Base-by-base conservation (phyloP, 2,797 vertebrate species). In the Aeoliscus strigatus region DNA sequence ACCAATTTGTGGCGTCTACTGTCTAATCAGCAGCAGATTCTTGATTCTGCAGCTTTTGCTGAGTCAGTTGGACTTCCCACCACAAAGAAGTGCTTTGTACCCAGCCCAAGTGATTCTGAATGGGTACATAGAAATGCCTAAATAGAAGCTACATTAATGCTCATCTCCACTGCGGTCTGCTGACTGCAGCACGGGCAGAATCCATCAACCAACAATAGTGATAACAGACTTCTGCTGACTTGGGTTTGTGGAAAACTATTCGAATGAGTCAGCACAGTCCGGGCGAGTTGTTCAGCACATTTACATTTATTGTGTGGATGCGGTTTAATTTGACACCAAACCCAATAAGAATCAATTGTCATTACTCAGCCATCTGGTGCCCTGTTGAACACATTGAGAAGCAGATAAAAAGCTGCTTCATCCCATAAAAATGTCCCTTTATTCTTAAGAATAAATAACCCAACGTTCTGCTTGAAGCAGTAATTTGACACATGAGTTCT, bases 21-120 rank as follows among this genome's bases (percentile, higher is more conserved):
- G 58, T 66, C 60, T 75, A 63, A 73, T 75, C 64, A 62, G 60
- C 58, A 70, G 59, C 68, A 80, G 52, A 72, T 72, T 73, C 70
- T 39, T 70, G 47, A 49, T 43, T 62, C 51, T 51, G 53, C 55
- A 31, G 67, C 32, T 44, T 17, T 44, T 54, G 60, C 70, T 73
- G 78, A 81, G 64, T 78, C 58, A 61, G 58, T 64, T 39, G 27
- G 47, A 57, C 52, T 54, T 30, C 45, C 58, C 51, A 67, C 70
- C 59, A 61, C 64, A 70, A 48, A 60, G 55, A 52, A 39, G 33
- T 10, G 49, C 52, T 75, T 75, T 75, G 59, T 66, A 50, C 40
- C 36, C 18, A 44, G 27, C 27, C 46, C 51, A 58, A 70, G 66
- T 29, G 44, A 55, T 31, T 61, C 35, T 64, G 44, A 65, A 42